phyloP scores from a whole-genome alignment of 1,140 invertebrate species.

The Bombus ignitus region DNA sequence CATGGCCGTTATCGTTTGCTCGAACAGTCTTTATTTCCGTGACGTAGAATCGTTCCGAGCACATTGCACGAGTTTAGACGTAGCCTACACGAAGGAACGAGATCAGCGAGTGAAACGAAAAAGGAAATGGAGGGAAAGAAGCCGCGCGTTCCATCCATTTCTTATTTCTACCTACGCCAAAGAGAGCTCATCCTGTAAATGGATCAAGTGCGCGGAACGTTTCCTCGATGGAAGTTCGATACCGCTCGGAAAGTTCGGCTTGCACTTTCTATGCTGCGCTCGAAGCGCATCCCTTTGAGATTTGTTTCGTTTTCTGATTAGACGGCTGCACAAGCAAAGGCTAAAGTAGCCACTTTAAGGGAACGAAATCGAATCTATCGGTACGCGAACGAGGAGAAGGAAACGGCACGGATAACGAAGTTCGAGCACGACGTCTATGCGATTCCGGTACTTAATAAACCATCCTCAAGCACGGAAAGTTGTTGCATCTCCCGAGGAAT shows the following conservation, averaged over 20 bases:
- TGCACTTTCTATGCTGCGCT: slow-evolving; percentile 16
- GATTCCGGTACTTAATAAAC: slow-evolving; percentile 13
- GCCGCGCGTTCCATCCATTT: slow-evolving; percentile 52
- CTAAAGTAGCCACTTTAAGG: background rate
- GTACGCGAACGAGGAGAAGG: too few species aligned
- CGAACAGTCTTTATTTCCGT: slow-evolving; percentile 46
- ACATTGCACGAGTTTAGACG: slow-evolving; percentile 3
- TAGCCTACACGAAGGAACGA: background rate
- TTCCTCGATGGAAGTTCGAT: slow-evolving; percentile 40
- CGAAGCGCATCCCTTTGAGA: slow-evolving; percentile 34
- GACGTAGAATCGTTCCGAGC: slow-evolving; percentile 28
- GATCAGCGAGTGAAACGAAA: background rate
- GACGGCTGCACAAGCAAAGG: background rate
- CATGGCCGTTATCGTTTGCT: slow-evolving; percentile 59
- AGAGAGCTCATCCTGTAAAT: slow-evolving; percentile 61
- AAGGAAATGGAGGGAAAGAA: background rate
- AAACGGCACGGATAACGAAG: slow-evolving; percentile 30
- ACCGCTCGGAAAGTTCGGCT: slow-evolving; percentile 12
- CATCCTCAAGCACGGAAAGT: background rate
- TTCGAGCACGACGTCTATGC: slow-evolving; percentile 15
- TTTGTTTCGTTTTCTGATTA: slow-evolving; percentile 43
- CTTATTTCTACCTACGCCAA: slow-evolving; percentile 57
- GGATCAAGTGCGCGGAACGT: slow-evolving; percentile 59
- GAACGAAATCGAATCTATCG: slow-evolving; percentile 16
- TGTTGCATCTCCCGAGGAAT: background rate